A percentile compares a stretch with the other conserved stretches of the same genome.
Conservation (phyloP, 2,888 invertebrate genomes). For the Podotricha telesiphe region DNA sequence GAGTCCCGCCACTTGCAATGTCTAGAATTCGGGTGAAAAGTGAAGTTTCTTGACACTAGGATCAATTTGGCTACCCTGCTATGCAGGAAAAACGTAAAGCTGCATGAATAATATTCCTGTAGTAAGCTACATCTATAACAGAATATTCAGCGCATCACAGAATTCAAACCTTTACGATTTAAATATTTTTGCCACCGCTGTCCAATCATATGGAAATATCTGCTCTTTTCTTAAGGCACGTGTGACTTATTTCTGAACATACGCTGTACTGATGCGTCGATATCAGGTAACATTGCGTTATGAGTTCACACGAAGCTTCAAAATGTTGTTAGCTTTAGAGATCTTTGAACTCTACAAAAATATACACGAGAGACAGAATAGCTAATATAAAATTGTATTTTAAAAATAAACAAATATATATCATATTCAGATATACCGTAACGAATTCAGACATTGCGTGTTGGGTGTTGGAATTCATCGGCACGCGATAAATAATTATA, state of each 20-base stretch:
- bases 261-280: conserved; percentile 9
- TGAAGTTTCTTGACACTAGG: too few species aligned
- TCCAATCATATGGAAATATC: conserved; percentile 26
- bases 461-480: too few species aligned
- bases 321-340: neutral
- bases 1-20: too few species aligned
- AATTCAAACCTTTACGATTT: conserved; percentile 18
- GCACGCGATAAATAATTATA: too few species aligned
- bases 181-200: conserved; percentile 15
- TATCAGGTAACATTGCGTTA: conserved; percentile 4
- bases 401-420: neutral
- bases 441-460: too few species aligned
- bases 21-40: too few species aligned
- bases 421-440: too few species aligned
- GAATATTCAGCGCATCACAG: conserved; percentile 5
- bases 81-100: too few species aligned
- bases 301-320: neutral
- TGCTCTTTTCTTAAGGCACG: conserved; percentile 2
- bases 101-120: too few species aligned
- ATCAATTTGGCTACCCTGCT: too few species aligned
- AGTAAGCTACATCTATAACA: neutral
- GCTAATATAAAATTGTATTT: neutral
- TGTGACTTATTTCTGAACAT: conserved; percentile 2
- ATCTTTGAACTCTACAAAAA: conserved; percentile 1
- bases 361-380: neutral